These are phyloP conservation scores for Origma solitaria DNA, from an alignment of 2,113 vertebrate species.

Conservation along the genomic window DNA sequence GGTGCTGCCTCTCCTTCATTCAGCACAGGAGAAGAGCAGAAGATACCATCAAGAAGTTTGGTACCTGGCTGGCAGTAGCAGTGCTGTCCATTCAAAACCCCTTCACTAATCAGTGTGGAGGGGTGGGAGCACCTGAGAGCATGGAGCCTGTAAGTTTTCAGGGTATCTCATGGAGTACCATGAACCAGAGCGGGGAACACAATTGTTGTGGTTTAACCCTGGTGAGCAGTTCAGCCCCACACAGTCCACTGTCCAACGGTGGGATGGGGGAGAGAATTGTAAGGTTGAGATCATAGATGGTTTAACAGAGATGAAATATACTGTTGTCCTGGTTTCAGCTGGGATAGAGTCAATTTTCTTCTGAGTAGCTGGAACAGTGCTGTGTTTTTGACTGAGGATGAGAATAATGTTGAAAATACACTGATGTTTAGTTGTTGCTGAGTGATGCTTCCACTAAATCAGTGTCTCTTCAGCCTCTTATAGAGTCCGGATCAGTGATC, in stretches of 20 bases:
- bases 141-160: neutral
- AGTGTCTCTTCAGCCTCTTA: neutral
- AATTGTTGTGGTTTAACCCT: neutral
- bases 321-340: neutral
- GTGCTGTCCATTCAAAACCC: neutral
- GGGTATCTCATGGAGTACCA: neutral
- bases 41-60: neutral
- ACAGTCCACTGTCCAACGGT: neutral
- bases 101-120: neutral
- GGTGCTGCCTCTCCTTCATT: neutral
- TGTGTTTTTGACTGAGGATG: neutral
- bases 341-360: neutral
- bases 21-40: neutral
- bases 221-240: neutral
- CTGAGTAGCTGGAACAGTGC: neutral
- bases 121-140: neutral
- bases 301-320: neutral
- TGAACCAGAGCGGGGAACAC: neutral
- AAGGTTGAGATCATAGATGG: neutral
- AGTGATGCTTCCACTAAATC: neutral
- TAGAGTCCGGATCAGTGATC: neutral
- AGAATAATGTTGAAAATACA: neutral
- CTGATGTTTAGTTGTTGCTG: neutral
- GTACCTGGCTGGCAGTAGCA: neutral
- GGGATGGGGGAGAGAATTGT: neutral